Evolutionary conservation across 92 coral and sea anemone genomes (phyloP), one percentile per base, ranked within the genome.

Genomic region (Heliopora coerulea): DNA sequence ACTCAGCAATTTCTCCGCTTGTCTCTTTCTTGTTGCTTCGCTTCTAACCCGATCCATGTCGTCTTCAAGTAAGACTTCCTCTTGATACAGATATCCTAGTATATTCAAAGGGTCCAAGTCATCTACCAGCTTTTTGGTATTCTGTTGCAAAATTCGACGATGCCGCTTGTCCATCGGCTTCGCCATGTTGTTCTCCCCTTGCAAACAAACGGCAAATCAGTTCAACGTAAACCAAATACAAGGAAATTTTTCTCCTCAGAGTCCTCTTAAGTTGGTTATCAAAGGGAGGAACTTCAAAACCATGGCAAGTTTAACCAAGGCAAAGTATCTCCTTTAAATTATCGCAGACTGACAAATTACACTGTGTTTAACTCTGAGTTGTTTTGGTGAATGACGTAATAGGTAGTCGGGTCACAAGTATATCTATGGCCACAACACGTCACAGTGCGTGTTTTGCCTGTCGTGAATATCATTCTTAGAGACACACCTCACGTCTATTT

Each of bases 1-100:
- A 54, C 91, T 92, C 65, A 93, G 65, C 15, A 95, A 72, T 33
- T 75, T 78, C 70, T 90, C 96, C 0, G 88, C 99, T 54, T 88
- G 83, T 0, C 79, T 75, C 21, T 54, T 72, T 24, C 95, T 78
- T 1, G 96, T 95, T 25, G 44, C n/a, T 39, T 78, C 79, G 27
- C 73, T 66, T 59, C 82, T 81, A 57, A 90, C 73, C 59, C 72
- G 26, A 1, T 90, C 96, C 66, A 83, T 32, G 54, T 95, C 99
- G 56, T 79, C 83, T 34, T 90, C 96, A 23, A 49, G 56, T 8
- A 95, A 76, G 23, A 60, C 64, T 25, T 75, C 88, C 30, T 90
- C 89, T 61, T 95, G 96, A 68, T 56, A 90, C 3, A 95, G 80
- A 26, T 62, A 88, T 59, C 84, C 85, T 33, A 84, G 82, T 32